phyloP scores from a whole-genome alignment of 2,113 vertebrate genomes.

The Carettochelys insculpta region DNA sequence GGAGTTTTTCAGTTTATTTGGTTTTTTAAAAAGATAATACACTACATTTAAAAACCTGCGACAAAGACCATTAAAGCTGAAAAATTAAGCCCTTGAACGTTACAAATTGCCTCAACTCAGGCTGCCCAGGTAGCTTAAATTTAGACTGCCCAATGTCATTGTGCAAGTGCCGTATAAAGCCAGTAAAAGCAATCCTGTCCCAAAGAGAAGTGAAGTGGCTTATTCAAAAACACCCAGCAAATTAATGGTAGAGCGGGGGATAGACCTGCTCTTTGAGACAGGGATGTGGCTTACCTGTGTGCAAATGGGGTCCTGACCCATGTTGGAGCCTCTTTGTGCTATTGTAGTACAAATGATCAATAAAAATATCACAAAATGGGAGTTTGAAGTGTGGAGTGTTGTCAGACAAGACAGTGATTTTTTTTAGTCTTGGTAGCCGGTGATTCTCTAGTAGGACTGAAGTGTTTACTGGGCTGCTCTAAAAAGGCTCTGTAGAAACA shows the following conservation, averaged over 20 bases:
- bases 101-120: neutral
- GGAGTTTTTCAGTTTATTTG: neutral
- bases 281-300: neutral
- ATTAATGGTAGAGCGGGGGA: neutral
- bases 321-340: neutral
- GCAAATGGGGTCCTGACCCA: neutral
- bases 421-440: slow-evolving; percentile 24
- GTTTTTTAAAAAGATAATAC: neutral
- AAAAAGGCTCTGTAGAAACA: slow-evolving; percentile 31
- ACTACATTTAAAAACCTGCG: neutral
- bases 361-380: neutral
- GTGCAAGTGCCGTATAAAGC: neutral
- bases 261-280: neutral
- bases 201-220: neutral
- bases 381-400: no score
- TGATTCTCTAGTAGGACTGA: slow-evolving; percentile 60
- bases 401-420: slow-evolving; percentile 44
- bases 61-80: accelerated
- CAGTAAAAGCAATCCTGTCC: neutral
- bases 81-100: neutral
- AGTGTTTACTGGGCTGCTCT: slow-evolving; percentile 46
- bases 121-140: neutral
- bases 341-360: neutral
- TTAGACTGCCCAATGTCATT: neutral
- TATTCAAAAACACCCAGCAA: neutral